Percentiles rank a stretch among this genome's conserved stretches.
phyloP scores from a whole-genome alignment of 2,888 invertebrate species.

The Caenorhabditis afra region DNA sequence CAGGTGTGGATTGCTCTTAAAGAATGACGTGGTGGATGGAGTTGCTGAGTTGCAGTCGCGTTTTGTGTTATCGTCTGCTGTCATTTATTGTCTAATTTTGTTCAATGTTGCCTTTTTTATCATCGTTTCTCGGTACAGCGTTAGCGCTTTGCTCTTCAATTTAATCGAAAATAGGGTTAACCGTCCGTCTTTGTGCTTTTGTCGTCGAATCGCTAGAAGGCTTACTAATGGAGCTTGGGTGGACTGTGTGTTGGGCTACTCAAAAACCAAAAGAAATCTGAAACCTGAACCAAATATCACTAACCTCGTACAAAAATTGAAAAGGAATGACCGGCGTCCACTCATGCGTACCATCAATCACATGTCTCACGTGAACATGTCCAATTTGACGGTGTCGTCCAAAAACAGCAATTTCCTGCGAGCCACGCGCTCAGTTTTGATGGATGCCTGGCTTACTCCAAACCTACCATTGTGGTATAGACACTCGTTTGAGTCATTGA shows the following conservation, averaged over 20 bases:
- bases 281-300: too few species aligned
- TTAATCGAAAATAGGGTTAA: conserved; percentile 5
- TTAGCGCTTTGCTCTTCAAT: conserved; percentile 1
- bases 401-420: conserved; percentile 1
- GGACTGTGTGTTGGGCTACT: too few species aligned
- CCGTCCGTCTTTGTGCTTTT: background rate
- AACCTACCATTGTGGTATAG: conserved; percentile 1
- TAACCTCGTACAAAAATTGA: background rate
- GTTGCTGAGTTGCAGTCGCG: conserved; percentile 2
- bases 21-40: conserved; percentile 27
- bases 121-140: conserved; percentile 14
- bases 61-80: conserved; percentile 18
- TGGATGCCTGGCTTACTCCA: background rate
- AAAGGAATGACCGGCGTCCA: background rate
- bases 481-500: background rate
- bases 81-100: conserved; percentile 15
- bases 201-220: background rate
- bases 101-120: conserved; percentile 17
- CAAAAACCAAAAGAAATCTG: too few species aligned
- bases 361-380: background rate
- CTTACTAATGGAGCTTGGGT: too few species aligned
- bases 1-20: conserved; percentile 44
- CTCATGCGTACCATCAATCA: background rate
- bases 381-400: conserved; percentile 2
- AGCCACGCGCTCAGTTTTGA: conserved; percentile 2